These are phyloP conservation scores for Crenuchus spilurus DNA, from an alignment of 2,797 vertebrate species.

Conservation along the genomic window DNA sequence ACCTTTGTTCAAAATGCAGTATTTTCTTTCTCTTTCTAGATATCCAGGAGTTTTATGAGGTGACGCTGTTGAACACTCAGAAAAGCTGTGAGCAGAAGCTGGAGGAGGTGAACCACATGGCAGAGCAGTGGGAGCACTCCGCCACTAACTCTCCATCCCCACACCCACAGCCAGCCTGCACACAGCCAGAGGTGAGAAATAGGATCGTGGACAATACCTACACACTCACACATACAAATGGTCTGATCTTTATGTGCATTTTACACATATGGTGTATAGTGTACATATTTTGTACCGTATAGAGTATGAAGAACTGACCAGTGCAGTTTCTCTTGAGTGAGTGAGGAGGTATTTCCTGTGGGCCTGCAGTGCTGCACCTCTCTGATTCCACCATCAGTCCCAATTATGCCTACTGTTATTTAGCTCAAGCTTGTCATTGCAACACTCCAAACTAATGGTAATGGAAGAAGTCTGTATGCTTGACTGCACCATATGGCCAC, in stretches of 20 bases:
- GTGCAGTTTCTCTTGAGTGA: background rate
- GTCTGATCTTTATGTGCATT: background rate
- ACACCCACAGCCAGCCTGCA: conserved; percentile 65
- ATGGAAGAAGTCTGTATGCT: background rate
- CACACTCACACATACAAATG: background rate
- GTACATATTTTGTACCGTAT: no score
- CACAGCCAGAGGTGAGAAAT: conserved; percentile 65
- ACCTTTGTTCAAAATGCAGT: no score
- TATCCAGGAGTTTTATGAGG: conserved; percentile 97
- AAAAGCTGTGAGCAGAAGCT: conserved; percentile 91
- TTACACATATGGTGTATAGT: background rate
- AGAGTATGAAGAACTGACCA: background rate
- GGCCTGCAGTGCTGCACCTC: background rate
- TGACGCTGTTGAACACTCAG: conserved; percentile 89
- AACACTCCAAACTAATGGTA: background rate
- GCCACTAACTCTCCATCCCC: conserved; percentile 55
- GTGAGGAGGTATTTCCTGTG: background rate
- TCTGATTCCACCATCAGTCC: background rate
- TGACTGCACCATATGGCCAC: background rate
- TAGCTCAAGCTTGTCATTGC: background rate
- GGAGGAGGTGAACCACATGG: conserved; percentile 89
- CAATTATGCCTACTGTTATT: background rate
- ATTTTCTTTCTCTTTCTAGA: conserved; percentile 72
- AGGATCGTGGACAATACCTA: conserved; percentile 3
- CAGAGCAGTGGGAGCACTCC: conserved; percentile 87